These are phyloP conservation scores for Tyria jacobaeae DNA, from an alignment of 2,888 invertebrate genomes.

Conservation along the genomic window DNA sequence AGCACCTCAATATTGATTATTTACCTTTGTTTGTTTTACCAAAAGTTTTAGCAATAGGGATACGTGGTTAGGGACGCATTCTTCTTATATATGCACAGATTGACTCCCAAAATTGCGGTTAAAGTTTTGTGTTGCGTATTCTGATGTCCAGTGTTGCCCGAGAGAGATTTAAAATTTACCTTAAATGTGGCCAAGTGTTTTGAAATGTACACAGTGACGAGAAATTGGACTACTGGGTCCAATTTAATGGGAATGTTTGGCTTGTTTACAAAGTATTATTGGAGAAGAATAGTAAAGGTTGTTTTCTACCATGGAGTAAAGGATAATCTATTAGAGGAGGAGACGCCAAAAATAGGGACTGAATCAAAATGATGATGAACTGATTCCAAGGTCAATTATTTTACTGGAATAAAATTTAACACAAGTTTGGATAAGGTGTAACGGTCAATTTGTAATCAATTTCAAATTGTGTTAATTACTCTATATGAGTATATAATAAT, in stretches of 20 bases:
- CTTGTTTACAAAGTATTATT: constrained; percentile 21
- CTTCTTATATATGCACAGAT: constrained; percentile 47
- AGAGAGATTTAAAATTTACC: constrained; percentile 44
- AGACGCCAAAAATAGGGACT: no score
- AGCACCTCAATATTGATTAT: constrained; percentile 57
- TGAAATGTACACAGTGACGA: constrained; percentile 45
- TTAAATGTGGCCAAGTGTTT: constrained; percentile 40
- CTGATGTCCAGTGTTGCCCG: constrained; percentile 29
- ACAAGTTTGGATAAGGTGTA: no score
- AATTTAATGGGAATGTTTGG: constrained; percentile 14
- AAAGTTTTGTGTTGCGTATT: constrained; percentile 22
- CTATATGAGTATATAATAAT: no score
- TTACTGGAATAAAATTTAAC: no score
- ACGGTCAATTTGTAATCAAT: no score
- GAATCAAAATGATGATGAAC: no score
- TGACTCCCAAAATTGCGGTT: constrained; percentile 37
- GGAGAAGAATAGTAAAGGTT: constrained; percentile 11
- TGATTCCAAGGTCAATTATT: no score
- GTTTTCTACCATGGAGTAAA: not conserved
- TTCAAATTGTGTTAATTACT: no score
- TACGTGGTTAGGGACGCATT: constrained; percentile 15
- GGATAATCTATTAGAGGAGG: not conserved
- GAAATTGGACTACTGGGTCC: constrained; percentile 13
- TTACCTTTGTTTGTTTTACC: constrained; percentile 26
- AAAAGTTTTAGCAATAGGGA: constrained; percentile 43